These are phyloP conservation scores for Pluvialis apricaria DNA, from an alignment of 2,113 vertebrate species.

Conservation along the genomic window DNA sequence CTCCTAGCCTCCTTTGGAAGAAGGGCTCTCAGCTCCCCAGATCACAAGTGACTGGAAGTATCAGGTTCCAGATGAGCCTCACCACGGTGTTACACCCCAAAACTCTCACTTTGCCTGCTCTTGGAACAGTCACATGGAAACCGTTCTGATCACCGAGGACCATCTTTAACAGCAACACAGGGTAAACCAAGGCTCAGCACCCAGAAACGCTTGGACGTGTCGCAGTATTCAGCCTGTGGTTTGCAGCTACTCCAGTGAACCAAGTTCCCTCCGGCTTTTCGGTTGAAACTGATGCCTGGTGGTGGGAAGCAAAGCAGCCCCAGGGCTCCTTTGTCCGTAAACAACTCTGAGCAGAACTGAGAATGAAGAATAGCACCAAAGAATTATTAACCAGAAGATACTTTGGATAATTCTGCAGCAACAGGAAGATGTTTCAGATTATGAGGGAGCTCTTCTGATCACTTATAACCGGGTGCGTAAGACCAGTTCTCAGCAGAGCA, in stretches of 20 bases:
- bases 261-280: background rate
- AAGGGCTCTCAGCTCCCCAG: background rate
- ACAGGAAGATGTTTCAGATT: background rate
- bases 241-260: background rate
- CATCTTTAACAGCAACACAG: background rate
- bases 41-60: background rate
- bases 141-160: background rate
- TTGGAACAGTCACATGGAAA: background rate
- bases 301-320: background rate
- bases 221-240: background rate
- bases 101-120: background rate
- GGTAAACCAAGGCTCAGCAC: background rate
- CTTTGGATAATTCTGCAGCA: background rate
- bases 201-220: background rate
- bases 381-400: background rate
- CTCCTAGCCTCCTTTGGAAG: background rate
- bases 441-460: background rate
- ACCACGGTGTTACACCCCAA: background rate
- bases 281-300: background rate
- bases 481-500: background rate
- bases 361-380: background rate
- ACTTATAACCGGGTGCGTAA: background rate
- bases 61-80: background rate
- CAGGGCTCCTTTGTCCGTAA: background rate
- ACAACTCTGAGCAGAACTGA: background rate